A percentile compares a stretch with the other conserved stretches of the same genome.
These are phyloP conservation scores for Microctonus brassicae DNA, from an alignment of 2,888 invertebrate species.

Conservation along the genomic window DNA sequence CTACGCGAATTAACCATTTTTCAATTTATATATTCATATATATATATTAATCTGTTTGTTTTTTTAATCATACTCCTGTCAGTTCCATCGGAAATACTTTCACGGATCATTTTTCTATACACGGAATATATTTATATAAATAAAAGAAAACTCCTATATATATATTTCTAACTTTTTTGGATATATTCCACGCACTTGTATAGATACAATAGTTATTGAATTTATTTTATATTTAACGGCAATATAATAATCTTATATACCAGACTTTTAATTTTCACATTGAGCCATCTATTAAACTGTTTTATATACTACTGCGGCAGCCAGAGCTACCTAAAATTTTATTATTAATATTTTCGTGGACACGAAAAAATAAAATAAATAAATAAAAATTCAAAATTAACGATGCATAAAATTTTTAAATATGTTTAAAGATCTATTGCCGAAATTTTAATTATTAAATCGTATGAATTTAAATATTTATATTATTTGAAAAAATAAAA, in stretches of 20 bases:
- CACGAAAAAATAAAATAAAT: constrained; percentile 13
- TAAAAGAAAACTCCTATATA: background rate
- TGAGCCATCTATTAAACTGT: constrained; percentile 58
- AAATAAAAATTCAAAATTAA: constrained; percentile 8
- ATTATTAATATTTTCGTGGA: constrained; percentile 22
- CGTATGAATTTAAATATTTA: no score
- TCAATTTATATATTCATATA: constrained; percentile 18
- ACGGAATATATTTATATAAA: background rate
- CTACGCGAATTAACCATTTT: background rate
- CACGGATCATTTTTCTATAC: constrained; percentile 17
- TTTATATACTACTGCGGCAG: constrained; percentile 50
- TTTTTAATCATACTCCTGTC: background rate
- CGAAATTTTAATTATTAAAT: background rate
- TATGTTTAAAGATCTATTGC: background rate
- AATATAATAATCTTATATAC: constrained; percentile 52
- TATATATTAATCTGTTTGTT: constrained; percentile 23
- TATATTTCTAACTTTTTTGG: background rate
- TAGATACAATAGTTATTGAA: constrained; percentile 45
- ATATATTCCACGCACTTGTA: background rate
- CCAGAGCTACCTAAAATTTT: constrained; percentile 49
- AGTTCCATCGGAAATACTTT: constrained; percentile 17
- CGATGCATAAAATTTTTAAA: background rate
- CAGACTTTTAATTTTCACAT: constrained; percentile 62
- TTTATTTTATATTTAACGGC: constrained; percentile 45
- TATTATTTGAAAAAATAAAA: no score